Percentiles rank a stretch among this genome's conserved stretches.
Conservation (phyloP, 2,797 vertebrate species). For the Sebastes vulpes region DNA sequence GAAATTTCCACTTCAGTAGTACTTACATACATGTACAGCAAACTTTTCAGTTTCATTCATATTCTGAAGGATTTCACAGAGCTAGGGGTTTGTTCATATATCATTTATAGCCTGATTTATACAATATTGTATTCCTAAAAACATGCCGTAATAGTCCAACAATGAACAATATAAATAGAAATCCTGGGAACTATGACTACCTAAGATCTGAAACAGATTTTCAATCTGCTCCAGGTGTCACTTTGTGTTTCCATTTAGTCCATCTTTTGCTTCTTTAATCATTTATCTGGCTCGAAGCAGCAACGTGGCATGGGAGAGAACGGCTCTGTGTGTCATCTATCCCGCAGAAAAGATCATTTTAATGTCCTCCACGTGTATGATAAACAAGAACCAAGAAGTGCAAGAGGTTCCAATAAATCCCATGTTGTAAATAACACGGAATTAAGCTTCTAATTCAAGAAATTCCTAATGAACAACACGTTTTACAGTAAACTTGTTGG, state of each 20-base stretch:
- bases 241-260: neutral
- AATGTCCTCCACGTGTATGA: neutral
- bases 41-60: neutral
- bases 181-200: neutral
- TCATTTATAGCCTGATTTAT: neutral
- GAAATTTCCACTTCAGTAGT: neutral
- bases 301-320: neutral
- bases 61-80: neutral
- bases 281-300: neutral
- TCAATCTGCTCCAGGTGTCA: neutral
- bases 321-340: neutral
- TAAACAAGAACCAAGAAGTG: neutral
- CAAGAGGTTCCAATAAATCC: neutral
- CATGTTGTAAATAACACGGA: neutral
- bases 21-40: neutral
- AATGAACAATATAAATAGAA: neutral
- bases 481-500: neutral
- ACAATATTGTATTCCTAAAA: too few species aligned
- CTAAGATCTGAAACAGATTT: neutral
- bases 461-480: neutral
- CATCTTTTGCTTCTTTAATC: neutral
- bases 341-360: neutral
- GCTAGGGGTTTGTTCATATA: neutral
- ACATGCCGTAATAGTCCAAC: neutral
- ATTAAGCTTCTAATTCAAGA: neutral